Conservation (phyloP, 2,888 invertebrate genomes). For the Drymonia ruficornis region DNA sequence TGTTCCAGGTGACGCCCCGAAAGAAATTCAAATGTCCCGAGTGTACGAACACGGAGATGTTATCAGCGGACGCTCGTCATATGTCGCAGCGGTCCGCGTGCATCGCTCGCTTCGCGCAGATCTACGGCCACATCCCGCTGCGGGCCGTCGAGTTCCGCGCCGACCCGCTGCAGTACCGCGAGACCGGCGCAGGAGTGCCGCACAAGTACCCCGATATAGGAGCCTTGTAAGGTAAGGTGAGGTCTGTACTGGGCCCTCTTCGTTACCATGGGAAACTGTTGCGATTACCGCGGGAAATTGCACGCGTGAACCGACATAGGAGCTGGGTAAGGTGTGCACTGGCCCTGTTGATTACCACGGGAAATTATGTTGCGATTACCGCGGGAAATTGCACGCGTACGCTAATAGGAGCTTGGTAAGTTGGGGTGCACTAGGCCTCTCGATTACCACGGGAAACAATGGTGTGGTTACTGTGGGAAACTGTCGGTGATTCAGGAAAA, state of each 20-base stretch:
- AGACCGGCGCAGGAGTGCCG: slow-evolving; percentile 92
- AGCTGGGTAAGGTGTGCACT: slow-evolving; percentile 70
- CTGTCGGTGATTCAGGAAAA: not conserved
- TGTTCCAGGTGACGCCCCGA: slow-evolving; percentile 93
- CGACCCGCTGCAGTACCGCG: slow-evolving; percentile 96
- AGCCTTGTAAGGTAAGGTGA: slow-evolving; percentile 87
- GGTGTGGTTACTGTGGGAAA: not conserved
- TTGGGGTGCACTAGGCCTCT: too few relatives aligned
- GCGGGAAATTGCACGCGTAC: not conserved
- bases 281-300: not conserved
- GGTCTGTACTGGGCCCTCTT: slow-evolving; percentile 15
- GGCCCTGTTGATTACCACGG: slow-evolving; percentile 18
- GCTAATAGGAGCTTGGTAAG: too few relatives aligned
- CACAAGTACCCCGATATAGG: slow-evolving; percentile 95
- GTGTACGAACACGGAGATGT: slow-evolving; percentile 96
- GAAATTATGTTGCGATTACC: not conserved
- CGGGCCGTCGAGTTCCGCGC: slow-evolving; percentile 96
- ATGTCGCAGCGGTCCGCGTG: slow-evolving; percentile 97
- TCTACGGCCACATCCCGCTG: slow-evolving; percentile 95
- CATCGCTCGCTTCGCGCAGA: slow-evolving; percentile 90
- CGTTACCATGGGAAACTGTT: not conserved
- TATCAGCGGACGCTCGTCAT: slow-evolving; percentile 96
- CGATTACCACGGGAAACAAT: too few relatives aligned
- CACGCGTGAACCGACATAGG: slow-evolving; percentile 88
- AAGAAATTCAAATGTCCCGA: slow-evolving; percentile 99